phyloP scores from a whole-genome alignment of 2,888 invertebrate species.

The Pomacea canaliculata region DNA sequence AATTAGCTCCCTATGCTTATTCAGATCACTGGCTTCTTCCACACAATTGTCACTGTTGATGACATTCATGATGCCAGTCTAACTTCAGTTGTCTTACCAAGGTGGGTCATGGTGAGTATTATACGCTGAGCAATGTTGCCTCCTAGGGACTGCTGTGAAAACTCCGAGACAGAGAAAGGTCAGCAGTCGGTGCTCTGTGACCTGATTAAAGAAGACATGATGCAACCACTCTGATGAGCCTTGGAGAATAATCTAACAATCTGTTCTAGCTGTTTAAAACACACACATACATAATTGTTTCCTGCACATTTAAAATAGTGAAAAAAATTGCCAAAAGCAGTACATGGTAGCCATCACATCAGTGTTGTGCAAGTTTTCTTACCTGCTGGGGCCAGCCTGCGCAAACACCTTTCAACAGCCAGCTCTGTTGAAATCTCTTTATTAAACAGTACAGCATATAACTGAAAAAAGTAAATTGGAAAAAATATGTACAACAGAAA shows the following conservation, averaged over 20 bases:
- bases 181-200: conserved; percentile 59
- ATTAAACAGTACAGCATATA: conserved; percentile 59
- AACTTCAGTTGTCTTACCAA: conserved; percentile 62
- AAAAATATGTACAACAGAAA: too few species aligned
- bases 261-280: too few species aligned
- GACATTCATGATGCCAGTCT: too few species aligned
- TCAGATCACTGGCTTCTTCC: too few species aligned
- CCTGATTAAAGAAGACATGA: conserved; percentile 40
- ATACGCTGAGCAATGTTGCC: conserved; percentile 60
- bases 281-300: too few species aligned
- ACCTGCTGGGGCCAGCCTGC: conserved; percentile 60
- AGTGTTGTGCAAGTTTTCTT: neutral
- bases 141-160: conserved; percentile 33
- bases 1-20: too few species aligned
- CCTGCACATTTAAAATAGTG: too few species aligned
- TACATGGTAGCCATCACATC: too few species aligned
- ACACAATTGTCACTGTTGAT: too few species aligned
- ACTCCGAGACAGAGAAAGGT: conserved; percentile 48
- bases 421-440: conserved; percentile 53
- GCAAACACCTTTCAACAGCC: conserved; percentile 54
- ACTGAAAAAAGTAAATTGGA: conserved; percentile 40
- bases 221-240: neutral
- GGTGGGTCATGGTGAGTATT: conserved; percentile 74
- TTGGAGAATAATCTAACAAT: too few species aligned
- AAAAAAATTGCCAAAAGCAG: too few species aligned